These are phyloP conservation scores for Pammene aurita DNA, from an alignment of 2,888 invertebrate genomes.

Conservation along the genomic window DNA sequence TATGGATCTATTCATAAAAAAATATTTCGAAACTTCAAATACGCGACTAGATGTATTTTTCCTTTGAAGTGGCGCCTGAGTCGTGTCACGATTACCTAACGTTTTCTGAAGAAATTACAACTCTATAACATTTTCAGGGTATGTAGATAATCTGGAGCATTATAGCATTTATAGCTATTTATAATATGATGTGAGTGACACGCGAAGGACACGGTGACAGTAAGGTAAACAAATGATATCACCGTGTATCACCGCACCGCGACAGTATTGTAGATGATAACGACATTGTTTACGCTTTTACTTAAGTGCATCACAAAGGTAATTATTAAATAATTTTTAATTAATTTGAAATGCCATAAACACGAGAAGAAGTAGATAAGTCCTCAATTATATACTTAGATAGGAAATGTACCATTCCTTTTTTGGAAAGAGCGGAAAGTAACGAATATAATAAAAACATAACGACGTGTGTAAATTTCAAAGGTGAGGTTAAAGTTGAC, in stretches of 20 bases:
- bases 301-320: neutral
- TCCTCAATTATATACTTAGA: no score
- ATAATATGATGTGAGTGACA: slow-evolving; percentile 16
- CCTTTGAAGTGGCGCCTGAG: slow-evolving; percentile 6
- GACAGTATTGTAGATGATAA: slow-evolving; percentile 5
- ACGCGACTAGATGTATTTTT: neutral
- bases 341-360: neutral
- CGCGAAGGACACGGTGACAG: slow-evolving; percentile 26
- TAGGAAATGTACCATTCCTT: neutral
- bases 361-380: neutral
- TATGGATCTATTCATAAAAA: no score
- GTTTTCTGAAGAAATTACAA: neutral
- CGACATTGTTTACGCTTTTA: neutral
- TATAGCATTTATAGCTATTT: neutral
- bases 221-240: slow-evolving; percentile 34
- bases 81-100: neutral
- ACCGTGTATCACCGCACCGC: slow-evolving; percentile 19
- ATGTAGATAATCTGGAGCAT: slow-evolving; percentile 6
- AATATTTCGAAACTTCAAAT: no score
- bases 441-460: no score
- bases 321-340: neutral
- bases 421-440: no score
- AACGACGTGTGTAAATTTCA: no score
- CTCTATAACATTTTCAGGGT: slow-evolving; percentile 1
- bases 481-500: neutral